Conservation (phyloP, 2,888 invertebrate species). For the Ectemnius cavifrons region DNA sequence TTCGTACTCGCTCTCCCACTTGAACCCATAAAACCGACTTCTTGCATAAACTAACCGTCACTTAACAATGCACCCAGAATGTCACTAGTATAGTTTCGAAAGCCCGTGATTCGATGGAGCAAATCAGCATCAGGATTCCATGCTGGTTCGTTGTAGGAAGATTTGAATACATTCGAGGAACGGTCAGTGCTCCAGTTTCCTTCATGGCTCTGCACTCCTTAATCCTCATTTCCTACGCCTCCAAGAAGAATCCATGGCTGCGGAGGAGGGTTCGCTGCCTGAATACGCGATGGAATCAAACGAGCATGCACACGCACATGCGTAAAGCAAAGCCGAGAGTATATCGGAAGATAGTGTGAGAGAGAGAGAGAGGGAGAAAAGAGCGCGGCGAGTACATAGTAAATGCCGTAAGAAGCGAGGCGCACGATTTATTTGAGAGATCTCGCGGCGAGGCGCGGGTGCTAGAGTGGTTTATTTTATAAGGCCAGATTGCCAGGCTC, state of each 20-base stretch:
- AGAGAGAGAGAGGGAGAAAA: constrained; percentile 30
- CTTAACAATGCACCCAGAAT: too few species aligned
- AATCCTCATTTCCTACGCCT: constrained; percentile 27
- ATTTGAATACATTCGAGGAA: too few species aligned
- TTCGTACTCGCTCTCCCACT: not conserved
- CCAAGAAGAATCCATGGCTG: constrained; percentile 33
- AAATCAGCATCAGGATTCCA: too few species aligned
- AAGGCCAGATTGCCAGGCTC: constrained; percentile 74
- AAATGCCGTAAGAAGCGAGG: constrained; percentile 64
- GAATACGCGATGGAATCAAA: too few species aligned
- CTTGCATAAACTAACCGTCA: not conserved
- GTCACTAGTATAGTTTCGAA: too few species aligned
- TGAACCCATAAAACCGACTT: not conserved
- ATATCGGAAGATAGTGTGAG: not conserved
- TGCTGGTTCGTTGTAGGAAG: too few species aligned
- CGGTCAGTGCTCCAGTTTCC: constrained; percentile 11
- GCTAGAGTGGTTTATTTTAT: constrained; percentile 73
- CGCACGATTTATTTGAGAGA: constrained; percentile 75
- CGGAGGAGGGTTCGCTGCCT: too few species aligned
- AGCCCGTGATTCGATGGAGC: too few species aligned
- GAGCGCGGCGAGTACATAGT: constrained; percentile 50
- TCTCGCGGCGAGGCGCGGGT: constrained; percentile 64
- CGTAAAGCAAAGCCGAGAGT: constrained; percentile 20
- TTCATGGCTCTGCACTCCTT: constrained; percentile 39
- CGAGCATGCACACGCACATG: constrained; percentile 9